Evolutionary conservation across 2,113 vertebrate species (phyloP).

Genomic region (Crypturellus undulatus): DNA sequence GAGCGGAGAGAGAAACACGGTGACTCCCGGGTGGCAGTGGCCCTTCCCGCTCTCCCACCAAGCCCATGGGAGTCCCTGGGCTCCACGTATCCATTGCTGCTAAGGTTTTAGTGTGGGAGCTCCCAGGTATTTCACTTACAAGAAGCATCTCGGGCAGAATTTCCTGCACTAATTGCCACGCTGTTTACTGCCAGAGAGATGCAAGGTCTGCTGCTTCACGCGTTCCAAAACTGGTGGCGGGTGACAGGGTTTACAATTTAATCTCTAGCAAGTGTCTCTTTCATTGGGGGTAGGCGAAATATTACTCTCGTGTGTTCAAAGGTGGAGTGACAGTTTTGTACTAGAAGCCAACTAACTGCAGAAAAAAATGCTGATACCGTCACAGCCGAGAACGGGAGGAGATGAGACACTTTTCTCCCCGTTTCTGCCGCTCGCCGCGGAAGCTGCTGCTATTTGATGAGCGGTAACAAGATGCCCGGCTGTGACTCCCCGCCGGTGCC

Average conservation of each 20-base stretch:
- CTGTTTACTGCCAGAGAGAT: slow-evolving; percentile 36
- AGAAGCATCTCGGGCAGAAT: slow-evolving; percentile 7
- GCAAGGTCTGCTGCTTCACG: slow-evolving; percentile 2
- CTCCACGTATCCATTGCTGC: not conserved
- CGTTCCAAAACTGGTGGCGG: not conserved
- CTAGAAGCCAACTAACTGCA: slow-evolving; percentile 52
- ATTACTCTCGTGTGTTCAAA: slow-evolving; percentile 67
- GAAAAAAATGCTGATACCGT: slow-evolving; percentile 72
- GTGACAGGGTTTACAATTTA: slow-evolving; percentile 58
- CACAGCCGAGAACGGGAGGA: slow-evolving; percentile 7
- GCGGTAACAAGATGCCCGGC: slow-evolving; percentile 75
- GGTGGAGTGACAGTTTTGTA: slow-evolving; percentile 49
- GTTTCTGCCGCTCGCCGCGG: slow-evolving; percentile 42
- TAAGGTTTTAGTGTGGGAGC: not conserved
- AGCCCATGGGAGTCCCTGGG: not conserved
- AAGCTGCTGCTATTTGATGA: slow-evolving; percentile 78
- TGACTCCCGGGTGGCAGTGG: slow-evolving; percentile 16
- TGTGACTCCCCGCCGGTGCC: slow-evolving; percentile 67
- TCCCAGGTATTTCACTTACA: slow-evolving; percentile 1
- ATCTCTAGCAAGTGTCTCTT: slow-evolving; percentile 47
- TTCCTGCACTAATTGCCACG: not conserved
- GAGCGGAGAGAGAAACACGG: slow-evolving; percentile 47
- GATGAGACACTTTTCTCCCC: slow-evolving; percentile 60
- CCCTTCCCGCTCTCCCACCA: not conserved
- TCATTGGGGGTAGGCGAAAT: slow-evolving; percentile 28